Percentiles rank a stretch among this genome's conserved stretches.
Evolutionary conservation across 2,113 vertebrate genomes (phyloP).

Genomic region (Gymnogyps californianus): DNA sequence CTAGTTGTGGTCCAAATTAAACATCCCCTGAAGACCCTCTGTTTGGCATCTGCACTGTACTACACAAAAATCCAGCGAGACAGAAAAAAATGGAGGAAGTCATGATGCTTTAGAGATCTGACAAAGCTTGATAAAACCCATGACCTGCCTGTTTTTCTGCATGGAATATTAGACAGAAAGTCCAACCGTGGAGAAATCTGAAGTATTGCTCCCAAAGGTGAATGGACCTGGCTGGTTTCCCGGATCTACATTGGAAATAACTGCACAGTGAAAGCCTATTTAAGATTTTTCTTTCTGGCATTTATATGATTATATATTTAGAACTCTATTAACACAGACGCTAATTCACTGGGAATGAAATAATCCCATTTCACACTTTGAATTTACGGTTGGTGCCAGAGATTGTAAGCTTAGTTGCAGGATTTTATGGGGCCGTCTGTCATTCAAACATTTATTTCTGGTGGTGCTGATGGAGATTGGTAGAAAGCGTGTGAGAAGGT

Average conservation of each 20-base stretch:
- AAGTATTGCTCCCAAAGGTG: slow-evolving; percentile 28
- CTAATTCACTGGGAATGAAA: slow-evolving; percentile 50
- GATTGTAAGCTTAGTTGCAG: neutral
- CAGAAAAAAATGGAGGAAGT: neutral
- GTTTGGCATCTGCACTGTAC: neutral
- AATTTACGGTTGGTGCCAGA: slow-evolving; percentile 23
- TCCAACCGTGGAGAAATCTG: neutral
- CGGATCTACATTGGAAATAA: neutral
- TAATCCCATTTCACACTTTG: slow-evolving; percentile 32
- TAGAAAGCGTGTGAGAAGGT: neutral
- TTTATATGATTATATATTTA: slow-evolving; percentile 56
- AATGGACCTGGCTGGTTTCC: slow-evolving; percentile 9
- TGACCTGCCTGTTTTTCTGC: neutral
- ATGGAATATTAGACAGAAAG: neutral
- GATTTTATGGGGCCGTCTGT: slow-evolving; percentile 20
- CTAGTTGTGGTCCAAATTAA: slow-evolving; percentile 10
- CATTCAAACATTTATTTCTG: slow-evolving; percentile 30
- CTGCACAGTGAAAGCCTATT: neutral
- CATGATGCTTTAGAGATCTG: neutral
- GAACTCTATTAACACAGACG: slow-evolving; percentile 43
- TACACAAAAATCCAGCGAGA: neutral
- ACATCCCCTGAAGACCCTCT: neutral
- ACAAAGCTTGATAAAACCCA: slow-evolving; percentile 25
- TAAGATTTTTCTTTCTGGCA: slow-evolving; percentile 27
- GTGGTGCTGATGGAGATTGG: neutral